Percentiles rank a stretch among this genome's conserved stretches.
These are phyloP conservation scores for Schmidtea mediterranea DNA, from an alignment of 1,140 invertebrate genomes.

Conservation along the genomic window DNA sequence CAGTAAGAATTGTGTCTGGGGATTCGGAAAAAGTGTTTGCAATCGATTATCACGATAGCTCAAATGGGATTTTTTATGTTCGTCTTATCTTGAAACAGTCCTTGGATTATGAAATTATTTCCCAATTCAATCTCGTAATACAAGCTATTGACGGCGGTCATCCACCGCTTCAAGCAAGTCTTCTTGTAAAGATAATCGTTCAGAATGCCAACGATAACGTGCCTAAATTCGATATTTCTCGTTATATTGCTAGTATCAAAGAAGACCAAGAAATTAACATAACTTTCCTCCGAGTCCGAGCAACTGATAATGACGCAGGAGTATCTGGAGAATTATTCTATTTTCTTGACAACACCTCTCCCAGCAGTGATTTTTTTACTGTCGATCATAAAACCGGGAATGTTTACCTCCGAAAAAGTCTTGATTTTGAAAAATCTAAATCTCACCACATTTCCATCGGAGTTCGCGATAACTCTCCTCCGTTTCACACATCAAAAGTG, in stretches of 20 bases:
- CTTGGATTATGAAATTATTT: too few species aligned
- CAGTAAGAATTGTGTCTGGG: too few species aligned
- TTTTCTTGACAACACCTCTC: background rate
- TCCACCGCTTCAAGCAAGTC: background rate
- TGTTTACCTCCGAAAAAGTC: background rate
- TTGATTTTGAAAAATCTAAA: background rate
- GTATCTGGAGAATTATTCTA: background rate
- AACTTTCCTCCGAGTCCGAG: background rate
- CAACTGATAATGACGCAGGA: background rate
- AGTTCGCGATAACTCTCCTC: too few species aligned
- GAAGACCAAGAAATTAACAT: background rate
- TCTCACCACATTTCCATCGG: background rate
- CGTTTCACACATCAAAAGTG: too few species aligned
- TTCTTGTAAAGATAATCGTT: background rate
- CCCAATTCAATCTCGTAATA: background rate
- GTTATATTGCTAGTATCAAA: background rate
- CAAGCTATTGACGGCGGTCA: background rate
- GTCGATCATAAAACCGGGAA: slow-evolving; percentile 1
- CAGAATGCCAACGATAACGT: background rate
- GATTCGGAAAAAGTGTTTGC: too few species aligned
- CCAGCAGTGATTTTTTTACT: background rate
- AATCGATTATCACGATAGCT: too few species aligned
- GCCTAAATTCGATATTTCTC: background rate
- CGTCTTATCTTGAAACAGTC: too few species aligned
- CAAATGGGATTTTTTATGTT: too few species aligned